Base-by-base conservation (phyloP, 2,797 vertebrate species). In the Salarias fasciatus region DNA sequence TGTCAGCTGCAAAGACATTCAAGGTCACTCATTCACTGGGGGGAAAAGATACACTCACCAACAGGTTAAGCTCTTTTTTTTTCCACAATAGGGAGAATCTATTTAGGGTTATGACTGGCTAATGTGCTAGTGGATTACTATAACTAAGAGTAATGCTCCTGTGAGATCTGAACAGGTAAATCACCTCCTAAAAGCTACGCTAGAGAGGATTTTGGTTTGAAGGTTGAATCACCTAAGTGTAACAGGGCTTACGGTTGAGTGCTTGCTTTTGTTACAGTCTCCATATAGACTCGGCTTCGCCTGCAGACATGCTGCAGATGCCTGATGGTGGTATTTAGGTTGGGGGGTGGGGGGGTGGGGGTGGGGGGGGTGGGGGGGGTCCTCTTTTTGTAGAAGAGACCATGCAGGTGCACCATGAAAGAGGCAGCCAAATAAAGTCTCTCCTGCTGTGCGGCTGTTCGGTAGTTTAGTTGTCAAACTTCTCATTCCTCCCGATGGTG, bases 21-120 rank as follows among this genome's bases (percentile, higher is more conserved):
- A 91, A 91, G 90, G 89, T 90, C 86, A 85, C 84, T 83, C 74
- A 49, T 61, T 72, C 63, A 59, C 60, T 59, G 77, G 72, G 64
- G 33, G 56, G 71, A 72, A 66, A 75, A 68, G 30, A 65, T 59
- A 48, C 66, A 48, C 49, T 73, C 51, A 71, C 62, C 38, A 46
- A 58, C 41, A 50, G 55, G 62, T 70, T 51, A 79, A 69, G 65
- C 63, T 79, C 45, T 69, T 62, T 28, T 24, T 24, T 24, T 24
- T 24, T 3, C 3, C 36, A 63, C 47, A 74, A 67, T 31, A 52
- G 49, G 70, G 48, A 33, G 43, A 46, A 56, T 45, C 44, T 59
- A 44, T 40, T 59, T 43, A 57, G 33, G 29, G 60, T 72, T 65
- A 61, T 48, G 64, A 40, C 56, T 67, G 10, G 33, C 46, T 56